Base-by-base conservation (phyloP, 2,797 vertebrate genomes). In the Cyclopterus lumpus region DNA sequence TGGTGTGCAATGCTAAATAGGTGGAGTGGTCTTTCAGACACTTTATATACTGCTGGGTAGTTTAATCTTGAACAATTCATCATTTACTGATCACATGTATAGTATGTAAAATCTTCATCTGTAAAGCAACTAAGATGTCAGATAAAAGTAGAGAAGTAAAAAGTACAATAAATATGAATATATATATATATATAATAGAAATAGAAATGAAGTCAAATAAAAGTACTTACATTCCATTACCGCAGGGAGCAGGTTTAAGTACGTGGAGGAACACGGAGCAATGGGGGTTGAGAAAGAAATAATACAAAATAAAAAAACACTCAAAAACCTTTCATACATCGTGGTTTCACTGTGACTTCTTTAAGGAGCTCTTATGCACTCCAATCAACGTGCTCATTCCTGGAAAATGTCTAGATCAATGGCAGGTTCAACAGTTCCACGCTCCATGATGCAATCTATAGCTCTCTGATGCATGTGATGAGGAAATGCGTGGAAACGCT, bases 381-480 rank as follows among this genome's bases (percentile, higher is more conserved):
- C 49, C 34, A 38, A 83, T 80, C 68, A 83, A 53, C 76, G 18
- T 74, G 71, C 67, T 83, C 67, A 48, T 73, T 88, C 74, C 14
- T 26, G 55, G 64, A 67, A 49, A 79, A 62, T 77, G 64, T 60
- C 42, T 12, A 76, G 75, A 86, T 89, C 80, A 79, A 78, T 64
- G 70, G 36, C 67, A 71, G 60, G 73, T 81, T 74, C 76, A 85
- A 63, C 57, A 65, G 49, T 57, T 64, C 34, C 72, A 65, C 73
- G 82, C 82, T 86, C 58, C 5, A 38, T 70, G 70, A 88, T 80
- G 73, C 60, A 84, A 91, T 91, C 89, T 66, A 89, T 90, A 90
- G 85, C 74, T 83, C 88, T 79, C 10, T 87, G 86, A 90, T 90
- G 88, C 87, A 90, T 90, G 84, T 86, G 88, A 91, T 90, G 86